Evolutionary conservation across 2,888 invertebrate genomes (phyloP).

Genomic region (Eilema caniola): DNA sequence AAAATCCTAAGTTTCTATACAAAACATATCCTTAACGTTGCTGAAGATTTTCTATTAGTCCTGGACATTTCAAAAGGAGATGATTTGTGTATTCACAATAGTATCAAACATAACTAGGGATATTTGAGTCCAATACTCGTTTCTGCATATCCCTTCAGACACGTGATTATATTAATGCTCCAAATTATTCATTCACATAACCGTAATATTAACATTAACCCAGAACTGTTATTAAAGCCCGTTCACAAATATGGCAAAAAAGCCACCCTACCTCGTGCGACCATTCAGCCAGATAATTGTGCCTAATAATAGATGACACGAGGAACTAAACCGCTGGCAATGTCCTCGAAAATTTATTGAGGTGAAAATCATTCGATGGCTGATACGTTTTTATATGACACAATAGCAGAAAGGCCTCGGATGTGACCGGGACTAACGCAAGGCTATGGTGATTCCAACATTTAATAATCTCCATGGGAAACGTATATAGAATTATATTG

Average conservation of each 20-base stretch:
- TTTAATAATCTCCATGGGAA: too few relatives aligned
- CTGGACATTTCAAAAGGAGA: too few relatives aligned
- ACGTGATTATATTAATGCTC: background rate
- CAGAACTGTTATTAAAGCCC: background rate
- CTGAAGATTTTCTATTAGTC: too few relatives aligned
- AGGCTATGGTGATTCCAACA: too few relatives aligned
- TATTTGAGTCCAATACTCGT: background rate
- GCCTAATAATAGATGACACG: background rate
- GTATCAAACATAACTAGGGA: too few relatives aligned
- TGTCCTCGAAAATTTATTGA: background rate
- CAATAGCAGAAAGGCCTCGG: background rate
- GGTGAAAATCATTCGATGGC: background rate
- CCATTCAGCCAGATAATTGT: conserved; percentile 4
- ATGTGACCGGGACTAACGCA: too few relatives aligned
- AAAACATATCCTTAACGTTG: too few relatives aligned
- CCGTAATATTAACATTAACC: too few relatives aligned
- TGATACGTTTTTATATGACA: background rate
- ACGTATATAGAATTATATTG: too few relatives aligned
- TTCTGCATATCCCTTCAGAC: background rate
- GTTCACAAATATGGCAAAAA: background rate
- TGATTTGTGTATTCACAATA: too few relatives aligned
- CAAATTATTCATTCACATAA: background rate
- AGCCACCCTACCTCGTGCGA: background rate
- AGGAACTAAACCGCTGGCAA: background rate
- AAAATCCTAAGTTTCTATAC: too few relatives aligned